phyloP scores from a whole-genome alignment of 2,888 invertebrate species.

The Bembecia ichneumoniformis region DNA sequence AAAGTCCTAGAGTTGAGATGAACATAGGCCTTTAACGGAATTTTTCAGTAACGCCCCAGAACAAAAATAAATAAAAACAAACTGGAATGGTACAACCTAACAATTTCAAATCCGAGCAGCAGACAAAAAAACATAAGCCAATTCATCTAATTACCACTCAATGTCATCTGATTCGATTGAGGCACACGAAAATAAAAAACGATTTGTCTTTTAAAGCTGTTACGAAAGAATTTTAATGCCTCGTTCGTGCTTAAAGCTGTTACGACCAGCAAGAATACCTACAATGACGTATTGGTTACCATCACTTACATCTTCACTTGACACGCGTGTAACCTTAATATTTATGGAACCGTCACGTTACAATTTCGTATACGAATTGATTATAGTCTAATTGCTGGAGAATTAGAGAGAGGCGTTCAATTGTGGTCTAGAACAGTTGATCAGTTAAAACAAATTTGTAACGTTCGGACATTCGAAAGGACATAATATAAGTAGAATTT shows the following conservation, averaged over 20 bases:
- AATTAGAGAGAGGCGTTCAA: no score
- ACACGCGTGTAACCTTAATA: constrained; percentile 6
- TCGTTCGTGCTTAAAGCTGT: constrained; percentile 8
- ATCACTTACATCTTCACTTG: constrained; percentile 10
- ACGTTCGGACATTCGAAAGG: no score
- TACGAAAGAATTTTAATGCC: constrained; percentile 15
- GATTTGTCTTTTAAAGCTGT: constrained; percentile 11
- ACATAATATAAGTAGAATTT: no score
- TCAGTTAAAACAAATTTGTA: no score
- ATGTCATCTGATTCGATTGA: constrained; percentile 8
- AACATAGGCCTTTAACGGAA: no score
- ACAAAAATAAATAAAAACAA: no score
- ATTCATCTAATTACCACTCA: constrained; percentile 9
- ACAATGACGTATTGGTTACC: constrained; percentile 14
- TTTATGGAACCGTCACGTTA: constrained; percentile 7
- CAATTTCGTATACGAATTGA: constrained; percentile 2
- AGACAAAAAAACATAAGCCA: background rate
- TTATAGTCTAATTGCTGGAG: no score
- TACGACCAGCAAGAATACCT: constrained; percentile 7
- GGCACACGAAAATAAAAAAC: constrained; percentile 11
- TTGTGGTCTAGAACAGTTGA: no score
- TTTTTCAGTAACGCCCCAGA: no score
- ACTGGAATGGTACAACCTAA: no score
- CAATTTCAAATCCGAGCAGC: no score
- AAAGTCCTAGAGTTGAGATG: no score